phyloP scores from a whole-genome alignment of 2,113 vertebrate genomes.

The Nannobrachium achirus region DNA sequence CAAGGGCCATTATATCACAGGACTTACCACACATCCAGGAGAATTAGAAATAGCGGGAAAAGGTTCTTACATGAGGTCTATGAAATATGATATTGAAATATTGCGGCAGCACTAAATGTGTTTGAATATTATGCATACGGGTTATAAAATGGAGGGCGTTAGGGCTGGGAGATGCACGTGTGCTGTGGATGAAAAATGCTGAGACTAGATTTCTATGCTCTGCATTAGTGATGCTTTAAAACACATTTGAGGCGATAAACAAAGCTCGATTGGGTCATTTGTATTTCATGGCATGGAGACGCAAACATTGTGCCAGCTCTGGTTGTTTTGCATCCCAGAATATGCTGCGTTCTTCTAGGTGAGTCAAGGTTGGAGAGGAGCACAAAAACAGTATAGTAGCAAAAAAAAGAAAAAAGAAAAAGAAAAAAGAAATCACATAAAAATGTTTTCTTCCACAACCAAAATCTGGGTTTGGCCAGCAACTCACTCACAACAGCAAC shows the following conservation, averaged over 20 bases:
- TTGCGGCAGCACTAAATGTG: constrained; percentile 41
- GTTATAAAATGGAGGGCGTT: constrained; percentile 46
- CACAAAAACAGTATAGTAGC: not conserved
- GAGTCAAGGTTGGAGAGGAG: constrained; percentile 43
- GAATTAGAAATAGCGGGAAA: constrained; percentile 45
- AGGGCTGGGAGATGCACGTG: constrained; percentile 36
- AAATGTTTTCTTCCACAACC: constrained; percentile 17
- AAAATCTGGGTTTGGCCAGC: not conserved
- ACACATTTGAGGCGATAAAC: constrained; percentile 64
- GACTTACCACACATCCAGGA: constrained; percentile 56
- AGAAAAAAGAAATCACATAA: constrained; percentile 17
- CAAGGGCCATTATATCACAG: constrained; percentile 74
- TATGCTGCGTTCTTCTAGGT: constrained; percentile 39
- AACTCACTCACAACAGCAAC: constrained; percentile 10
- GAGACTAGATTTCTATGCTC: constrained; percentile 57
- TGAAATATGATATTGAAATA: constrained; percentile 42
- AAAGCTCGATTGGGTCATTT: constrained; percentile 64
- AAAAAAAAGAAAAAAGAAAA: constrained; percentile 37
- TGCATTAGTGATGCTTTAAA: constrained; percentile 65
- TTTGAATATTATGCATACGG: constrained; percentile 59
- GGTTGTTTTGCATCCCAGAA: constrained; percentile 51
- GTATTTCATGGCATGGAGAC: constrained; percentile 59
- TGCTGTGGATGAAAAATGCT: constrained; percentile 25
- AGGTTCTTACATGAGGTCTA: constrained; percentile 11
- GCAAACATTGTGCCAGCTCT: constrained; percentile 44